Percentiles rank a stretch among this genome's conserved stretches.
phyloP scores from a whole-genome alignment of 2,113 vertebrate genomes.

The Pterophyllum scalare region DNA sequence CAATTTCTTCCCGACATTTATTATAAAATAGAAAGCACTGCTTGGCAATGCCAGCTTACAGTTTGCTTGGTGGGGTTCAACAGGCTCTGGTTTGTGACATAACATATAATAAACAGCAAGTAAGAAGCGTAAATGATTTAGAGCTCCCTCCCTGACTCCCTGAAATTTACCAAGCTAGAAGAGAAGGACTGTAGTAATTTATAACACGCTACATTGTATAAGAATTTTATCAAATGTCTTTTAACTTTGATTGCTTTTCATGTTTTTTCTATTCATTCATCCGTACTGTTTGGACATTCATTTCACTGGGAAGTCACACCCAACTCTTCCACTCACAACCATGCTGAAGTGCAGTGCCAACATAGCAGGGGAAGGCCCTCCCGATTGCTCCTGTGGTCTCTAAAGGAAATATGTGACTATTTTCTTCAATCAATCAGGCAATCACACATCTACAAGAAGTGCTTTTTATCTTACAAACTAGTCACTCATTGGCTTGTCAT shows the following conservation, averaged over 20 bases:
- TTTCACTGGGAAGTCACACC: background rate
- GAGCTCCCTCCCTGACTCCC: background rate
- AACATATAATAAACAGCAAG: conserved; percentile 1
- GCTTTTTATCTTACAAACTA: background rate
- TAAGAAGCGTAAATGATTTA: background rate
- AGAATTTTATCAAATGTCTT: background rate
- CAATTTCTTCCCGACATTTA: background rate
- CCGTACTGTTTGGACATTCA: background rate
- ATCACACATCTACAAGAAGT: background rate
- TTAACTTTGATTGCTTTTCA: background rate
- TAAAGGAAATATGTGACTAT: background rate
- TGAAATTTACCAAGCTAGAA: background rate
- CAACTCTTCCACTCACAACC: background rate
- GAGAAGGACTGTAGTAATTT: background rate
- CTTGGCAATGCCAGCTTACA: background rate
- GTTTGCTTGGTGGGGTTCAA: conserved; percentile 5
- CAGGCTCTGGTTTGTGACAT: background rate
- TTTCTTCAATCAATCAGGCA: background rate
- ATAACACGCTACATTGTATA: background rate
- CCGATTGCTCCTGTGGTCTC: background rate
- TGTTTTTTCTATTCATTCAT: background rate
- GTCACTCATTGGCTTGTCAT: background rate
- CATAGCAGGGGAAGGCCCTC: background rate
- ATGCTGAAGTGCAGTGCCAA: background rate
- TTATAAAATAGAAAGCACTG: background rate